Evolutionary conservation across 2,113 vertebrate species (phyloP), one percentile per base, ranked within the genome.

Genomic region (Daphoenositta chrysoptera): DNA sequence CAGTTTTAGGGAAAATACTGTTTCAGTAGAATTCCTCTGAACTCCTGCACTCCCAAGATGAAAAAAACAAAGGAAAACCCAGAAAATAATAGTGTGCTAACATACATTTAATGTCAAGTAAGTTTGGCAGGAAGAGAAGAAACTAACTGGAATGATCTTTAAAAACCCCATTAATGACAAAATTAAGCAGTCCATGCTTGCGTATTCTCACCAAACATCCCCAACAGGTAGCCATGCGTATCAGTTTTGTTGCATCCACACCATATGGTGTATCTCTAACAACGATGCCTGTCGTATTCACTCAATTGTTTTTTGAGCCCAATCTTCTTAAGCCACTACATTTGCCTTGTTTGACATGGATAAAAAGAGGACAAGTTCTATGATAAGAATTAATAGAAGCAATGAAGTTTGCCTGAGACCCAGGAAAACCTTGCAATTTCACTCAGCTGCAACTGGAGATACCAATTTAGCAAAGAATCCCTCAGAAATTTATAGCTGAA

Each of bases 211-310:
- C 6, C 17, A 79, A 75, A 63, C 4, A 47, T 5, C 3, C 8
- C 8, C 26, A 81, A 15, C 6, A 61, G 9, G 10, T 28, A 76
- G 37, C 40, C 87, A 73, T 2, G 17, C 50, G 16, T 56, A 50
- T 57, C 23, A 35, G 19, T 60, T 92, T 83, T 83, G 9, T 39
- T 53, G 13, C 18, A 82, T 15, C 18, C 33, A 24, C 10, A 31
- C 30, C 28, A 58, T 2, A 68, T 0, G 0, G 2, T 19, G 7
- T 65, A 35, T 31, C 33, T 78, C 48, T 33, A 63, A 76, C 30
- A 87, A 47, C 26, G 2, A 40, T 13, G 5, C 1, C 24, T 30
- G 6, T 30, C 0, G 0, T 42, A 70, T 50, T 47, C 13, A 40
- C 28, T 26, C 6, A 56, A 10, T 13, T 50, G 11, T 33, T 42